Conservation (phyloP, 2,113 vertebrate genomes). For the Nycticorax nycticorax region DNA sequence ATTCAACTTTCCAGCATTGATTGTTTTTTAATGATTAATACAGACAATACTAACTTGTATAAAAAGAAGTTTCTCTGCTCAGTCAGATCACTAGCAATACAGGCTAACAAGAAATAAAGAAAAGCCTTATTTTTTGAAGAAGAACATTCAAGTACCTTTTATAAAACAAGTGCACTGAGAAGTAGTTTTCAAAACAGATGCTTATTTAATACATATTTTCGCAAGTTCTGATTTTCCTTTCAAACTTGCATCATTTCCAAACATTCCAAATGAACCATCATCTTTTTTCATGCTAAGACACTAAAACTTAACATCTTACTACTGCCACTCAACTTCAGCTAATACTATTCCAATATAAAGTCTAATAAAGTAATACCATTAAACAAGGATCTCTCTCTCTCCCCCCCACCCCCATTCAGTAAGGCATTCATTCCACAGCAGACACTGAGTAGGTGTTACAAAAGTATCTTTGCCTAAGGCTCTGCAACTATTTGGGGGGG, state of each 20-base stretch:
- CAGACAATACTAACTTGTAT: background rate
- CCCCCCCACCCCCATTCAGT: background rate
- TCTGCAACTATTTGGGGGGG: background rate
- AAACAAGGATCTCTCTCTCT: background rate
- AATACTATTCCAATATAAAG: background rate
- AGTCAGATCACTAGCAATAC: background rate
- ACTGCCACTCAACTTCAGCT: background rate
- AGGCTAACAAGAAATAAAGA: background rate
- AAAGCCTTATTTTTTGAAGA: background rate
- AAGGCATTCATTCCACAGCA: background rate
- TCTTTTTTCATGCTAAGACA: background rate
- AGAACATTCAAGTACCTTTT: background rate
- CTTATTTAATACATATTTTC: background rate
- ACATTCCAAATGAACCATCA: background rate
- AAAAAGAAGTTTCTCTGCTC: background rate
- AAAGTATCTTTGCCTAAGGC: background rate
- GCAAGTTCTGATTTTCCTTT: background rate
- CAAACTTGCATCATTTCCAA: background rate
- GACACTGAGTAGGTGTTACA: background rate
- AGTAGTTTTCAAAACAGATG: background rate
- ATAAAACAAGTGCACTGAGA: background rate
- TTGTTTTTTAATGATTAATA: background rate
- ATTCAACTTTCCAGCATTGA: background rate
- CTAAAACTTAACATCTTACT: background rate
- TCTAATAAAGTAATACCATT: background rate